These are phyloP conservation scores for Gambusia holbrooki DNA, from an alignment of 2,113 vertebrate genomes.

Conservation along the genomic window DNA sequence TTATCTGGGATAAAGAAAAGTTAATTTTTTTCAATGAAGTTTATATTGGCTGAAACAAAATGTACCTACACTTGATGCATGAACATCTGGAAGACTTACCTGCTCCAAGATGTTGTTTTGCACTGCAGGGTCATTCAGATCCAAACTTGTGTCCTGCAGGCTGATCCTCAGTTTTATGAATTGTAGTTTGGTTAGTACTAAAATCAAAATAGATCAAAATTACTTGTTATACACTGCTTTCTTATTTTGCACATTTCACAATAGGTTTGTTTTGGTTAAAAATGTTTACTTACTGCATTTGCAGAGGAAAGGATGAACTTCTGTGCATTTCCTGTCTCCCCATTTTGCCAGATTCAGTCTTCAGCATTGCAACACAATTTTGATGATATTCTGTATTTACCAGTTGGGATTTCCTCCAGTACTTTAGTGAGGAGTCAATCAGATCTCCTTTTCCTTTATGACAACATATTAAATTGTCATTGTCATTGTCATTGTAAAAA, in stretches of 20 bases:
- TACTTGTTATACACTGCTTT: neutral
- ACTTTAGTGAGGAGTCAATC: neutral
- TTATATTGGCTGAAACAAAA: neutral
- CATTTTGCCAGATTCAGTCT: slow-evolving; percentile 11
- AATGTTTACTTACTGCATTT: neutral
- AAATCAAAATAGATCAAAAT: neutral
- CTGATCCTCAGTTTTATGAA: slow-evolving; percentile 6
- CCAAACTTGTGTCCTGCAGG: neutral
- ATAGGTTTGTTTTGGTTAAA: neutral
- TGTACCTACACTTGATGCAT: neutral
- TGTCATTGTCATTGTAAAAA: too few relatives aligned
- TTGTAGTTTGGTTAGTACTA: too few relatives aligned
- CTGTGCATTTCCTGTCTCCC: neutral
- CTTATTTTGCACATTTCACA: neutral
- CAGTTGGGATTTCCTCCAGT: neutral
- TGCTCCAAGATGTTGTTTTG: neutral
- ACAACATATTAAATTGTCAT: too few relatives aligned
- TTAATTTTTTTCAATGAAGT: neutral
- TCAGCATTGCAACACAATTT: neutral
- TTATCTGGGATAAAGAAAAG: neutral
- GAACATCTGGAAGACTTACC: neutral
- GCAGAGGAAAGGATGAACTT: slow-evolving; percentile 4
- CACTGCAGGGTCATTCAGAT: neutral
- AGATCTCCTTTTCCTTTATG: neutral
- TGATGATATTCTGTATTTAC: neutral